Evolutionary conservation across 2,113 vertebrate species (phyloP).

Genomic region (Vulpes vulpes): DNA sequence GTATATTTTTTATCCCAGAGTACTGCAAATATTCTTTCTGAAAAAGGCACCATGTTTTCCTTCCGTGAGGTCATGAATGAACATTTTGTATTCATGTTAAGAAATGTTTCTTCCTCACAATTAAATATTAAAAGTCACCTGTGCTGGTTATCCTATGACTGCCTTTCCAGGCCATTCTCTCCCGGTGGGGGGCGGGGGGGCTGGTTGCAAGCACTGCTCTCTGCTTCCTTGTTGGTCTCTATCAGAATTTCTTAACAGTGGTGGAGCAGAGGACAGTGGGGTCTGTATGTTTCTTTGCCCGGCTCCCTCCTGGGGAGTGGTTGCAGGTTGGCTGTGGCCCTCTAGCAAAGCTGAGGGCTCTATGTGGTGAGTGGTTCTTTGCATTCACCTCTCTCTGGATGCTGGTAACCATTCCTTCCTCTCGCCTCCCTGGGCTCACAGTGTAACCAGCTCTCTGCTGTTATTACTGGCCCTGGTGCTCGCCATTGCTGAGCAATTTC

Average conservation of each 20-base stretch:
- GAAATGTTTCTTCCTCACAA: neutral
- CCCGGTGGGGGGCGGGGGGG: accelerated
- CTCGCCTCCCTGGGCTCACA: neutral
- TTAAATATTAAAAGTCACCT: neutral
- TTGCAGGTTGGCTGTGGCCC: accelerated
- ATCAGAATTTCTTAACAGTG: neutral
- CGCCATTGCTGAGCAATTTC: neutral
- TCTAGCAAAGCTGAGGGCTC: neutral
- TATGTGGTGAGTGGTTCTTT: neutral
- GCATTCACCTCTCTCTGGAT: neutral
- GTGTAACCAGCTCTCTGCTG: neutral
- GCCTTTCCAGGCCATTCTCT: neutral
- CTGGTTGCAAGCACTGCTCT: neutral
- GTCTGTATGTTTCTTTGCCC: too few species aligned
- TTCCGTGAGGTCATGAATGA: neutral
- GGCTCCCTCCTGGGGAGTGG: neutral
- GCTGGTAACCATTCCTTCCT: neutral
- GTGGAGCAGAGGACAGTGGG: neutral
- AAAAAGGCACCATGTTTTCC: neutral
- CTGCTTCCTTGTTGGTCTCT: neutral
- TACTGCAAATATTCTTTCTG: constrained; percentile 30
- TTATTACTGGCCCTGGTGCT: accelerated
- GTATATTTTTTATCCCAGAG: neutral
- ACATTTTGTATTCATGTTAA: neutral
- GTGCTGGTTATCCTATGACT: neutral